Evolutionary conservation across 1,140 invertebrate genomes (phyloP).

Genomic region (Lepeophtheirus salmonis): DNA sequence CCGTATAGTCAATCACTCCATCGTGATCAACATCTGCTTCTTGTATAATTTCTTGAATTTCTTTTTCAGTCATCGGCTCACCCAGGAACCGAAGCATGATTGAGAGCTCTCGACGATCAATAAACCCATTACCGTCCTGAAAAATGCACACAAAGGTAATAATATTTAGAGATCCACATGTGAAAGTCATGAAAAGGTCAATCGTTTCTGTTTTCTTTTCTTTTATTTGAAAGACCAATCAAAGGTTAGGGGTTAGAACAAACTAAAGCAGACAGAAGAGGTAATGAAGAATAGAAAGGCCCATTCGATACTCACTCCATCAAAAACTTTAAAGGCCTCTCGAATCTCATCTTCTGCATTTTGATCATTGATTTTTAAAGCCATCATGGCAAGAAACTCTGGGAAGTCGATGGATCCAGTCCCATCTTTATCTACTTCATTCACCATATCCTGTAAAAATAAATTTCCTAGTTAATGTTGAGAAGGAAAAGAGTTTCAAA

Average conservation of each 20-base stretch:
- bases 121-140: slow-evolving; percentile 32
- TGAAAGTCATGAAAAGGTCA: too few relatives aligned
- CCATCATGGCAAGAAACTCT: slow-evolving; percentile 39
- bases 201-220: too few relatives aligned
- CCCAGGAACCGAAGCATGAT: slow-evolving; percentile 23
- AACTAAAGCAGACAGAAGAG: too few relatives aligned
- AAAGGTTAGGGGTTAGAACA: too few relatives aligned
- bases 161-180: too few relatives aligned
- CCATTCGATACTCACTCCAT: slow-evolving; percentile 27
- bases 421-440: slow-evolving; percentile 21
- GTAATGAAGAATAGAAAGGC: neutral
- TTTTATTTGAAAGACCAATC: too few relatives aligned
- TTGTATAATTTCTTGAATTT: slow-evolving; percentile 77
- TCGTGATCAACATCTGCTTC: slow-evolving; percentile 96
- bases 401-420: slow-evolving; percentile 35
- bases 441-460: slow-evolving; percentile 13
- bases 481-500: neutral
- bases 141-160: slow-evolving; percentile 4
- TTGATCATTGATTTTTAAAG: slow-evolving; percentile 30
- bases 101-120: slow-evolving; percentile 21
- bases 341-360: slow-evolving; percentile 31
- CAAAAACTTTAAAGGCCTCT: slow-evolving; percentile 33
- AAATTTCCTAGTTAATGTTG: neutral
- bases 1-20: slow-evolving; percentile 92
- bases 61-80: slow-evolving; percentile 22